Evolutionary conservation across 37 sponge, comb jelly and placozoan genomes (phyloP), one percentile per base, ranked within the genome.

Genomic region (Axinella damicornis): DNA sequence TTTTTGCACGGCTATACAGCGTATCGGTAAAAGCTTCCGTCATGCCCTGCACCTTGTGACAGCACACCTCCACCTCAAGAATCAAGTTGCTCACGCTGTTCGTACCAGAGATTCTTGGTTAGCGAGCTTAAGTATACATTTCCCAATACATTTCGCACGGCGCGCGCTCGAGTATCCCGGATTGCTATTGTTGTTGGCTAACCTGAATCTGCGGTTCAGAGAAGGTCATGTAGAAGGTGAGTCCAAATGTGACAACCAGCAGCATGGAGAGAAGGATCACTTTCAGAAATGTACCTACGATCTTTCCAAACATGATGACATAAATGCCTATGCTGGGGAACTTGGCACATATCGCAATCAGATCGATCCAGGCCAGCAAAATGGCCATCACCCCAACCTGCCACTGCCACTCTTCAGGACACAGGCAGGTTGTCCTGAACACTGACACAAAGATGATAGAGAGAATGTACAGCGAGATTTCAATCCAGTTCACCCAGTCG

Each of bases 271-370:
- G 83, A 28, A 92, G 18, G 17, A 83, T 63, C 36, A 96, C 61
- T 76, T 90, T 89, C 64, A 88, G 24, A 74, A 96, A 94, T 20
- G 91, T 94, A 46, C 76, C 71, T 56, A 93, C 55, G 24, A 96
- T 86, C 67, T 85, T 85, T 34, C 85, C 77, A 56, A 91, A 96
- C 94, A 96, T 93, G 32, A 96, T 77, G 67, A 97, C 84, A 84
- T 92, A 94, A 61, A 94, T 90, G 12, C 85, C 81, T 19, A 91
- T 76, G 2, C 78, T 71, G 18, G 95, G 90, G 13, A 88, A 59
- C 63, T 83, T 82, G 33, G 79, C 82, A 38, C 87, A 52, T 66
- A 90, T 90, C 46, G 92, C 33, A 41, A 96, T 76, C 67, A 96
- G 81, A 57, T 87, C 77, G 28, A 92, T 88, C 98, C 98, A 97